These are phyloP conservation scores for Hirtodrosophila duncani DNA, from an alignment of 2,888 invertebrate species.

Conservation along the genomic window DNA sequence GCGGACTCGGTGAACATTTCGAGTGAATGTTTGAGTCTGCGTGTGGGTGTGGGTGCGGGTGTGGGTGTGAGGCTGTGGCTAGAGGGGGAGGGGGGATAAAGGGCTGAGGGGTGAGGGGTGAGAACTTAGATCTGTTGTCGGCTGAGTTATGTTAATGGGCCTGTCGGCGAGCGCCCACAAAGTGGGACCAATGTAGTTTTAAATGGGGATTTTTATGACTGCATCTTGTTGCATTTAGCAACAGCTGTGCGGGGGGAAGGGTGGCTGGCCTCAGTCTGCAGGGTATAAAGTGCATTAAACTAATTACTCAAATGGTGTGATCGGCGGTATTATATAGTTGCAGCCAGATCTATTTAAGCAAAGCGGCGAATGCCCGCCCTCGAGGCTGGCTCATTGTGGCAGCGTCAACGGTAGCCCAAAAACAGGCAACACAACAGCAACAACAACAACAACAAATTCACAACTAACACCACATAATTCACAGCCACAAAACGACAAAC, in stretches of 20 bases:
- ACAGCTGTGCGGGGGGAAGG: slow-evolving; percentile 32
- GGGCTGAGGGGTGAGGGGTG: no score
- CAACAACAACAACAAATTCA: slow-evolving; percentile 28
- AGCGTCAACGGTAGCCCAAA: slow-evolving; percentile 26
- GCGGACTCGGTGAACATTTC: no score
- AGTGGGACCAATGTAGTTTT: slow-evolving; percentile 39
- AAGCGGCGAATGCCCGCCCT: neutral
- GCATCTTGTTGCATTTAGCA: slow-evolving; percentile 38
- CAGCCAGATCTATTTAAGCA: no score
- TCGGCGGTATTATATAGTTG: neutral
- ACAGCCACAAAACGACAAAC: slow-evolving; percentile 44
- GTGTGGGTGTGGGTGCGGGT: no score
- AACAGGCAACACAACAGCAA: slow-evolving; percentile 3
- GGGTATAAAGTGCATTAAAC: neutral
- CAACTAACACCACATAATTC: slow-evolving; percentile 55
- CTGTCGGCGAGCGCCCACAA: slow-evolving; percentile 67
- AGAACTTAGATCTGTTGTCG: no score
- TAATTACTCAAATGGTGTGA: slow-evolving; percentile 6
- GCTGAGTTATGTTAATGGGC: slow-evolving; percentile 65
- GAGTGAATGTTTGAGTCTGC: no score
- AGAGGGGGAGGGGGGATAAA: slow-evolving; percentile 3
- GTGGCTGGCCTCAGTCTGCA: neutral
- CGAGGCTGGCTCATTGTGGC: slow-evolving; percentile 17
- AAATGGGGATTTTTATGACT: slow-evolving; percentile 34
- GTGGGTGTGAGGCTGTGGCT: neutral